Evolutionary conservation across 2,888 invertebrate species (phyloP).

Genomic region (Raillietiella orientalis): DNA sequence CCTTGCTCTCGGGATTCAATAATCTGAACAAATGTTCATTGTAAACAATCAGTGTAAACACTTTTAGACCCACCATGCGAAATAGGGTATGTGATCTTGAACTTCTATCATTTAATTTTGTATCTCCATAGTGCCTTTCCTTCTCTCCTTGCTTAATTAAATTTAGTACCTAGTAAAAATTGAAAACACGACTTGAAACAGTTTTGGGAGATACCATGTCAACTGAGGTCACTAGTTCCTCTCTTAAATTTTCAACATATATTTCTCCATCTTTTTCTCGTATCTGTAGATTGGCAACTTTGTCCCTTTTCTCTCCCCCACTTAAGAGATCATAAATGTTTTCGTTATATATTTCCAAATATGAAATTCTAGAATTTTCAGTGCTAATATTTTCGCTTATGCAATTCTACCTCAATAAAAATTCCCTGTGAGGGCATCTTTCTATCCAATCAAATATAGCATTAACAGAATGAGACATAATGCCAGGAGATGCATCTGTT

Average conservation of each 20-base stretch:
- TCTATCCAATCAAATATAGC: slow-evolving; percentile 32
- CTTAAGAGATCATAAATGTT: slow-evolving; percentile 38
- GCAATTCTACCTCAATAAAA: slow-evolving; percentile 3
- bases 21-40: too few species aligned
- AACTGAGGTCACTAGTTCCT: slow-evolving; percentile 25
- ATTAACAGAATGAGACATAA: slow-evolving; percentile 33
- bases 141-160: slow-evolving; percentile 20
- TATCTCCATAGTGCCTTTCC: slow-evolving; percentile 36
- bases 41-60: too few species aligned
- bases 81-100: slow-evolving; percentile 69
- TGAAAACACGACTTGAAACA: slow-evolving; percentile 3
- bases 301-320: slow-evolving; percentile 15
- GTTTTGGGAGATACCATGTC: slow-evolving; percentile 19
- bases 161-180: slow-evolving; percentile 9
- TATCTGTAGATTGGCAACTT: slow-evolving; percentile 21
- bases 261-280: slow-evolving; percentile 26
- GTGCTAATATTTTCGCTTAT: slow-evolving; percentile 4
- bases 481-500: slow-evolving; percentile 26
- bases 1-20: too few species aligned
- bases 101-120: slow-evolving; percentile 59
- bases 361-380: slow-evolving; percentile 28
- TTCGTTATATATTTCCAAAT: slow-evolving; percentile 67
- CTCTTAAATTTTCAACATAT: slow-evolving; percentile 23
- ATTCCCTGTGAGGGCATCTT: slow-evolving; percentile 9
- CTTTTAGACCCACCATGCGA: slow-evolving; percentile 45